These are phyloP conservation scores for Nemotelus nigrinus DNA, from an alignment of 2,888 invertebrate genomes.

Conservation along the genomic window DNA sequence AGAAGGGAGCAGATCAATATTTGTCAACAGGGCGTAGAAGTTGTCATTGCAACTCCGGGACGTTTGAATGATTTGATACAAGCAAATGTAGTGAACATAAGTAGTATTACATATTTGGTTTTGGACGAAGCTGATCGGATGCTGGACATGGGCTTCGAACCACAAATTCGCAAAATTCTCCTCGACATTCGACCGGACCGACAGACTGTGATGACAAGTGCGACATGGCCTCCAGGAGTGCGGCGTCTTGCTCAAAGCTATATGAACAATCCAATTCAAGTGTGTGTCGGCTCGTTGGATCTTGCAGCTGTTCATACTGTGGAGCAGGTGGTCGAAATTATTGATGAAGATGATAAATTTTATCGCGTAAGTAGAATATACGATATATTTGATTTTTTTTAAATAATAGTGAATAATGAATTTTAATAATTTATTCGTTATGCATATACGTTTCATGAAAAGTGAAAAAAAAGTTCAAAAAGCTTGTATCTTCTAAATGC, in stretches of 20 bases:
- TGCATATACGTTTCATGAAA: too few relatives aligned
- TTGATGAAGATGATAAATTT: conserved; percentile 77
- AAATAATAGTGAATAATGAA: too few relatives aligned
- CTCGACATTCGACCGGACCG: conserved; percentile 85
- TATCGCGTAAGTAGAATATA: conserved; percentile 64
- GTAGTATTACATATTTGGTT: conserved; percentile 85
- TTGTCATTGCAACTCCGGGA: conserved; percentile 95
- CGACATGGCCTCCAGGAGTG: conserved; percentile 94
- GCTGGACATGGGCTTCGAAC: conserved; percentile 89
- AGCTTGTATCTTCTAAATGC: too few relatives aligned
- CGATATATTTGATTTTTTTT: too few relatives aligned
- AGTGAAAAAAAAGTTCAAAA: too few relatives aligned
- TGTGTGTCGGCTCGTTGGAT: conserved; percentile 88
- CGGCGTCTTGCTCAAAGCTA: conserved; percentile 85
- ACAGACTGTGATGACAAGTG: conserved; percentile 97
- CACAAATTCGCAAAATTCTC: conserved; percentile 85
- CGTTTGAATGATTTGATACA: conserved; percentile 89
- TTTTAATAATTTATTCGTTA: too few relatives aligned
- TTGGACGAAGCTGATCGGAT: conserved; percentile 93
- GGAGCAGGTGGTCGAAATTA: conserved; percentile 79
- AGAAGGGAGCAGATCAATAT: conserved; percentile 80
- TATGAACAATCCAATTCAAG: conserved; percentile 89
- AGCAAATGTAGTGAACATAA: conserved; percentile 76
- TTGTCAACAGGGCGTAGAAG: conserved; percentile 85
- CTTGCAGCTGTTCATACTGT: conserved; percentile 91